Percentiles rank a stretch among this genome's conserved stretches.
Conservation (phyloP, 1,140 invertebrate genomes). For the Hylaeus anthracinus region DNA sequence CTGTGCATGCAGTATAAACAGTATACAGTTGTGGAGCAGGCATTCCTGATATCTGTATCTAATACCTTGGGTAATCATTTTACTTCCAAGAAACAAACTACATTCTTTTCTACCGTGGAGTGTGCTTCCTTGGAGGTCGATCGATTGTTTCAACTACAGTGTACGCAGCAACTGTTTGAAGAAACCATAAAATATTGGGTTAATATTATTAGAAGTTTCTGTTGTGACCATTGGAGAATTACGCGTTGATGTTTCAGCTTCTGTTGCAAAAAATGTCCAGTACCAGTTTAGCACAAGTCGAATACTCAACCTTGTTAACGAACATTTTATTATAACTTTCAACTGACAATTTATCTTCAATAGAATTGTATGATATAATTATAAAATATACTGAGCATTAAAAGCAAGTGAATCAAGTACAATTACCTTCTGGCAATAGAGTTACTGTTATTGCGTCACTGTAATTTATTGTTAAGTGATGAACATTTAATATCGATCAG, state of each 20-base stretch:
- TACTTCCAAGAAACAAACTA: constrained; percentile 23
- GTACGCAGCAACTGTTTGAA: constrained; percentile 17
- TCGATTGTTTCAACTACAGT: constrained; percentile 16
- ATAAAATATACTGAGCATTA: too few species aligned
- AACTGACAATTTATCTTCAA: too few species aligned
- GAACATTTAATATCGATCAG: too few species aligned
- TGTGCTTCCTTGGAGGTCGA: constrained; percentile 2
- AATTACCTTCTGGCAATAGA: too few species aligned
- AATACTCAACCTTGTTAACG: too few species aligned
- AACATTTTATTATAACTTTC: too few species aligned
- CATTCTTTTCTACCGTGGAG: background rate
- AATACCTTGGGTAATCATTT: background rate
- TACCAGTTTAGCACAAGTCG: background rate
- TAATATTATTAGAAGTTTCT: constrained; percentile 37
- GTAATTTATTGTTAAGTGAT: too few species aligned
- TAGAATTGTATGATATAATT: too few species aligned
- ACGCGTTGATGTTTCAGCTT: background rate
- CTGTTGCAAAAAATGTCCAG: background rate
- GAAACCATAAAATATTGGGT: constrained; percentile 45
- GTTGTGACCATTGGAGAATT: background rate
- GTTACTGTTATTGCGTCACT: too few species aligned
- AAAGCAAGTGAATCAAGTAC: too few species aligned
- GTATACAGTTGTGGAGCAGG: too few species aligned
- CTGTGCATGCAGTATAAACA: too few species aligned
- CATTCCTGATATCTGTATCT: constrained; percentile 21